phyloP scores from a whole-genome alignment of 1,140 invertebrate species.

The Nebria ingens region DNA sequence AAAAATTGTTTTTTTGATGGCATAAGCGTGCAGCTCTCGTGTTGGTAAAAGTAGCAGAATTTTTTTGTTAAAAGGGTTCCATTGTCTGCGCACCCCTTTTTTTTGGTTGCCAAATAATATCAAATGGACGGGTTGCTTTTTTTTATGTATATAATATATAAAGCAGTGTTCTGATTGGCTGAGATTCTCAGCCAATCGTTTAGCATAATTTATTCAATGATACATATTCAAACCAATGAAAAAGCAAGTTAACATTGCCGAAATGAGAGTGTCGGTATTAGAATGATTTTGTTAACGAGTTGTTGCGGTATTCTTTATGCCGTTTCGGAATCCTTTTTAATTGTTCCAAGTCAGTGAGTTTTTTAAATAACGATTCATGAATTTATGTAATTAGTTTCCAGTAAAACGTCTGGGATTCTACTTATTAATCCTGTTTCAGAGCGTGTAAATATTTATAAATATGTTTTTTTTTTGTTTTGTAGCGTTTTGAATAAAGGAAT shows the following conservation, averaged over 20 bases:
- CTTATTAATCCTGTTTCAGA: not conserved
- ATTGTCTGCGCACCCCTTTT: not conserved
- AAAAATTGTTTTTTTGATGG: not conserved
- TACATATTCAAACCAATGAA: not conserved
- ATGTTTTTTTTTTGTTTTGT: too few relatives aligned
- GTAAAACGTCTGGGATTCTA: not conserved
- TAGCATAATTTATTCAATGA: not conserved
- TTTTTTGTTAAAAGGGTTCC: not conserved
- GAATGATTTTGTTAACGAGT: too few relatives aligned
- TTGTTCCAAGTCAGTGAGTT: not conserved
- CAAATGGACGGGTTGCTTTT: not conserved
- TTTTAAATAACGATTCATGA: not conserved
- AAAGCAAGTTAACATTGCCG: not conserved
- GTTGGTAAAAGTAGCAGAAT: not conserved
- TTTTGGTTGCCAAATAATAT: not conserved
- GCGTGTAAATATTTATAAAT: not conserved
- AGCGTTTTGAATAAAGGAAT: not conserved
- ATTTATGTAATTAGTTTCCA: not conserved
- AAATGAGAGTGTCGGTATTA: too few relatives aligned
- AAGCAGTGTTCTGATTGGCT: not conserved
- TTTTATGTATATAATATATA: not conserved
- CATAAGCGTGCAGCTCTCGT: not conserved
- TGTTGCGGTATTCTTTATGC: too few relatives aligned
- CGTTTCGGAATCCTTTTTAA: not conserved
- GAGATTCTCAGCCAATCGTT: not conserved